Percentiles rank a stretch among this genome's conserved stretches.
Evolutionary conservation across 2,113 vertebrate genomes (phyloP).

Genomic region (Neomonachus schauinslandi): DNA sequence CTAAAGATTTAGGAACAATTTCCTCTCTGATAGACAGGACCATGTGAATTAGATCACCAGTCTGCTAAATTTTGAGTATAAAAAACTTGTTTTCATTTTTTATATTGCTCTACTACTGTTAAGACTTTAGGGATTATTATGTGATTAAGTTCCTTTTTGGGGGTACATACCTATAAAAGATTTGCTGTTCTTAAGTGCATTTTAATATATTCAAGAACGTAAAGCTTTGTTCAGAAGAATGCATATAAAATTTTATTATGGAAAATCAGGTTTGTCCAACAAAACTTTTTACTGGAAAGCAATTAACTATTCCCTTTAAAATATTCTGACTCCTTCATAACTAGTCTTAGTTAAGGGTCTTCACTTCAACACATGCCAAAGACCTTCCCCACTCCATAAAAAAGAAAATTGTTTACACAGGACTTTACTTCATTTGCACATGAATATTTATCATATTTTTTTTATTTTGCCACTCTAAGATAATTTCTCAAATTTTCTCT

Average conservation of each 20-base stretch:
- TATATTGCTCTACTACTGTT: neutral
- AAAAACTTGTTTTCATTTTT: slow-evolving; percentile 32
- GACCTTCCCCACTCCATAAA: neutral
- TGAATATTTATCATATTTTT: neutral
- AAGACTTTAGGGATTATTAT: slow-evolving; percentile 36
- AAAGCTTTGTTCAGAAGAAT: slow-evolving; percentile 52
- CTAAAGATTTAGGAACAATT: neutral
- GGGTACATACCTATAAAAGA: neutral
- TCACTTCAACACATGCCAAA: neutral
- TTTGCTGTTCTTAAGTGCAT: slow-evolving; percentile 36
- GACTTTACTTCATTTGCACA: neutral
- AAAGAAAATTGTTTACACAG: neutral
- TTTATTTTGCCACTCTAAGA: neutral
- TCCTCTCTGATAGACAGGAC: neutral
- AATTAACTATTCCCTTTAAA: neutral
- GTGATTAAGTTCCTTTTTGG: neutral
- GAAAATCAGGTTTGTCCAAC: slow-evolving; percentile 26
- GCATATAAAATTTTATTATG: slow-evolving; percentile 34
- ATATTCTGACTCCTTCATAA: neutral
- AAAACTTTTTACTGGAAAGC: slow-evolving; percentile 44
- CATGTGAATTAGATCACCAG: neutral
- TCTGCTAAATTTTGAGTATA: neutral
- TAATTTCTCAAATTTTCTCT: neutral
- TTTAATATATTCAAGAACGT: slow-evolving; percentile 10
- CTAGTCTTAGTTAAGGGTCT: neutral